Evolutionary conservation across 2,797 vertebrate species (phyloP), one percentile per base, ranked within the genome.

Genomic region (Sarcophilus harrisii): DNA sequence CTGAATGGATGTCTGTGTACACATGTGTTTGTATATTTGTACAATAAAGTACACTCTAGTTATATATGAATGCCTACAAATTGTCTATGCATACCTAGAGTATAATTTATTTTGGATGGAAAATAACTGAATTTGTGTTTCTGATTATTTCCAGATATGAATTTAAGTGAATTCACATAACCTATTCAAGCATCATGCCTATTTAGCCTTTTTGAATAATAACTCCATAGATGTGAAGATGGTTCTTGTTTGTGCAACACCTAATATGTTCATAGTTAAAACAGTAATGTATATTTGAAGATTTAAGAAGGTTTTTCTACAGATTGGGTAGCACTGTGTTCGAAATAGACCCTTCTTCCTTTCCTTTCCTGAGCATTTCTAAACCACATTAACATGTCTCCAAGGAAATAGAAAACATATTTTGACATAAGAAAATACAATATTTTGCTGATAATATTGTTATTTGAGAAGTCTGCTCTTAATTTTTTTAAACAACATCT

Each of bases 241-340:
- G 94, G 28, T 55, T 97, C 96, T 32, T 98, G 90, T 98, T 98
- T 97, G 49, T 96, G 97, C 97, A 98, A 98, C 98, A 97, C 93
- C 92, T 98, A 96, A 97, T 98, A 95, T 98, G 96, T 97, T 97
- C 96, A 96, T 98, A 96, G 98, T 97, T 98, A 98, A 97, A 98
- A 98, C 97, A 98, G 97, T 98, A 98, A 98, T 98, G 97, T 96
- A 98, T 96, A 97, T 98, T 98, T 98, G 97, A 98, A 98, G 97
- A 98, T 97, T 95, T 98, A 97, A 98, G 97, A 98, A 98, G 98
- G 95, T 98, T 98, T 98, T 97, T 92, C 91, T 98, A 98, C 98
- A 98, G 98, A 98, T 98, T 97, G 95, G 96, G 94, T 97, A 92
- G 95, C 97, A 91, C 96, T 97, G 95, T 95, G 95, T 97, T 98